Evolutionary conservation across 2,888 invertebrate species (phyloP).

Genomic region (Euplexia lucipara): DNA sequence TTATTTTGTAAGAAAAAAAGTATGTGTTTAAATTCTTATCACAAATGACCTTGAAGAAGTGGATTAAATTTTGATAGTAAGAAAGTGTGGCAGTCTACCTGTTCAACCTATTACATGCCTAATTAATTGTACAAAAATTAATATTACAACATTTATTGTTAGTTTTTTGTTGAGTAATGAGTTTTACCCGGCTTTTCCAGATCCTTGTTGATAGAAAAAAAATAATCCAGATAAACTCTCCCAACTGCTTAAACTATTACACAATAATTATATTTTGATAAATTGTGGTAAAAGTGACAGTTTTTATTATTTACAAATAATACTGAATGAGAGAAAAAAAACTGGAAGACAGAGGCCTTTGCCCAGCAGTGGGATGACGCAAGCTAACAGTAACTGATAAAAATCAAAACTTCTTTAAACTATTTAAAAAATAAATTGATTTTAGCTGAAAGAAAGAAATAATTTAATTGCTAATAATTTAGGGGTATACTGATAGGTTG

Average conservation of each 20-base stretch:
- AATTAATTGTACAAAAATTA: background rate
- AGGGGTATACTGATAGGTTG: no score
- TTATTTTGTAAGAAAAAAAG: background rate
- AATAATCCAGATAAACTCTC: no score
- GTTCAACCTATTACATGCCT: background rate
- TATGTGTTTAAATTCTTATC: slow-evolving; percentile 29
- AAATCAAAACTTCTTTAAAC: slow-evolving; percentile 9
- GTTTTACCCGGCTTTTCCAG: no score
- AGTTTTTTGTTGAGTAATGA: no score
- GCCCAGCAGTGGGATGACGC: no score
- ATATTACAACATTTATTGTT: background rate
- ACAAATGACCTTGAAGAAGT: slow-evolving; percentile 28
- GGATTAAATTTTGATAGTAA: slow-evolving; percentile 26
- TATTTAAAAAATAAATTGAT: background rate
- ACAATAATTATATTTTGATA: background rate
- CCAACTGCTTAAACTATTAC: background rate
- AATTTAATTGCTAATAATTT: no score
- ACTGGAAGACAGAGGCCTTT: no score
- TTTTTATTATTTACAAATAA: background rate
- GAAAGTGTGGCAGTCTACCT: slow-evolving; percentile 16
- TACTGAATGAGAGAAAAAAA: no score
- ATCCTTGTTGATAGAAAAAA: no score
- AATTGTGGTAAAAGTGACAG: background rate
- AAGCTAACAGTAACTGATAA: no score
- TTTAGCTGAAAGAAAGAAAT: background rate